Conservation (phyloP, 2,113 vertebrate genomes). For the Lasiurus cinereus region DNA sequence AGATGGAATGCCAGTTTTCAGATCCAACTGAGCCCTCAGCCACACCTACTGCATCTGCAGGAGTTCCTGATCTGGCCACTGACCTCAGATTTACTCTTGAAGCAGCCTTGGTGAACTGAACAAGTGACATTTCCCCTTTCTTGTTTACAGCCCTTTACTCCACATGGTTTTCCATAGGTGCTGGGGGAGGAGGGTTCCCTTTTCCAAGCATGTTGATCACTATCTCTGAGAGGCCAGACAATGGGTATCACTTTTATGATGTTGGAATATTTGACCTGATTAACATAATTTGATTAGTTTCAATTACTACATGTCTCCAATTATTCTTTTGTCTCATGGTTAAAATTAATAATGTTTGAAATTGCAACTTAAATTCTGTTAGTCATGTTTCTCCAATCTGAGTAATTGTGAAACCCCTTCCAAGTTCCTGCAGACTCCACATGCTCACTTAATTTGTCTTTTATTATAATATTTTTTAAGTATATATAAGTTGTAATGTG, state of each 20-base stretch:
- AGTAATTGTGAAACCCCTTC: background rate
- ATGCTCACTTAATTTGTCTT: background rate
- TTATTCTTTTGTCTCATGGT: background rate
- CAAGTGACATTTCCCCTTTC: rapidly evolving
- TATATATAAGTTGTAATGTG: rapidly evolving
- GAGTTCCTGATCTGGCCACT: background rate
- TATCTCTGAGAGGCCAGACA: background rate
- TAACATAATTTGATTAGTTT: background rate
- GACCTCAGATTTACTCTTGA: rapidly evolving
- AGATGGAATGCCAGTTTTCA: rapidly evolving
- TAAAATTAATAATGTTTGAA: background rate
- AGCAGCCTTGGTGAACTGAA: too few relatives aligned
- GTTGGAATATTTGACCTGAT: background rate
- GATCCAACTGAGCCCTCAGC: too few relatives aligned
- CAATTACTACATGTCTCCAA: background rate
- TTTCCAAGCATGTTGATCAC: too few relatives aligned
- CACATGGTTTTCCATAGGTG: rapidly evolving
- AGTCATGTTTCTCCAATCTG: background rate
- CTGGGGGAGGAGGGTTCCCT: background rate
- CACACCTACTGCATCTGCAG: rapidly evolving
- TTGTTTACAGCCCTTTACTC: rapidly evolving
- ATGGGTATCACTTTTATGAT: rapidly evolving
- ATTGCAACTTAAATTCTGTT: background rate
- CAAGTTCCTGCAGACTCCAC: background rate
- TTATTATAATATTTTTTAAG: background rate